These are phyloP conservation scores for Cydia fagiglandana DNA, from an alignment of 1,140 invertebrate species.

Conservation along the genomic window DNA sequence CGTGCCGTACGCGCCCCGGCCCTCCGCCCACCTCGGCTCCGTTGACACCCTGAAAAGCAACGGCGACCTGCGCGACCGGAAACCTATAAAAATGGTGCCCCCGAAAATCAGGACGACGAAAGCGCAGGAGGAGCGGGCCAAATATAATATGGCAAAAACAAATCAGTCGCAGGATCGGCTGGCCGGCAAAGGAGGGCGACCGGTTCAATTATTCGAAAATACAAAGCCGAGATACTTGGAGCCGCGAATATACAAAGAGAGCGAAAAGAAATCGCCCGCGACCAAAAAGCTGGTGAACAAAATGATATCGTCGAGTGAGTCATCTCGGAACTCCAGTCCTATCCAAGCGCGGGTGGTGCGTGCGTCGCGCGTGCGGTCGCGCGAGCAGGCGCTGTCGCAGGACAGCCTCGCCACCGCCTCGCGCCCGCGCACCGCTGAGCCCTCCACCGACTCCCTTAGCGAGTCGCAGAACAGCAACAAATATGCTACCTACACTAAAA, in stretches of 20 bases:
- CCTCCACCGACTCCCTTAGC: slow-evolving; percentile 62
- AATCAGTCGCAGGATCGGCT: slow-evolving; percentile 45
- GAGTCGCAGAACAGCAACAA: slow-evolving; percentile 66
- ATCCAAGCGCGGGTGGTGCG: slow-evolving; percentile 47
- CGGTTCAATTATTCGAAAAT: slow-evolving; percentile 48
- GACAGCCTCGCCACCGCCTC: slow-evolving; percentile 61
- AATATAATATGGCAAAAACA: slow-evolving; percentile 60
- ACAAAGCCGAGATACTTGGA: slow-evolving; percentile 61
- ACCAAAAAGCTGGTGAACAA: slow-evolving; percentile 46
- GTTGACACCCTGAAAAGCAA: slow-evolving; percentile 46
- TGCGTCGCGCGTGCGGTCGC: slow-evolving; percentile 36
- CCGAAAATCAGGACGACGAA: slow-evolving; percentile 66
- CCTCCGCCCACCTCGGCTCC: slow-evolving; percentile 37
- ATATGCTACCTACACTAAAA: slow-evolving; percentile 69
- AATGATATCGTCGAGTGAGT: slow-evolving; percentile 63
- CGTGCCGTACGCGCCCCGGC: slow-evolving; percentile 59
- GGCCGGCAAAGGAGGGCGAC: slow-evolving; percentile 35
- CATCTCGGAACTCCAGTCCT: slow-evolving; percentile 64
- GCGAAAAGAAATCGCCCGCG: slow-evolving; percentile 39
- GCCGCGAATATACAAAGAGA: slow-evolving; percentile 41
- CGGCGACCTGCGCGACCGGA: slow-evolving; percentile 45
- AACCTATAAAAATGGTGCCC: slow-evolving; percentile 36
- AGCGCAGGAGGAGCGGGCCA: slow-evolving; percentile 67
- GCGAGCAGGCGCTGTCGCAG: slow-evolving; percentile 54
- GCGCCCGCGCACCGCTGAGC: slow-evolving; percentile 64